Conservation (phyloP, 2,113 vertebrate species). For the Heteronetta atricapilla region DNA sequence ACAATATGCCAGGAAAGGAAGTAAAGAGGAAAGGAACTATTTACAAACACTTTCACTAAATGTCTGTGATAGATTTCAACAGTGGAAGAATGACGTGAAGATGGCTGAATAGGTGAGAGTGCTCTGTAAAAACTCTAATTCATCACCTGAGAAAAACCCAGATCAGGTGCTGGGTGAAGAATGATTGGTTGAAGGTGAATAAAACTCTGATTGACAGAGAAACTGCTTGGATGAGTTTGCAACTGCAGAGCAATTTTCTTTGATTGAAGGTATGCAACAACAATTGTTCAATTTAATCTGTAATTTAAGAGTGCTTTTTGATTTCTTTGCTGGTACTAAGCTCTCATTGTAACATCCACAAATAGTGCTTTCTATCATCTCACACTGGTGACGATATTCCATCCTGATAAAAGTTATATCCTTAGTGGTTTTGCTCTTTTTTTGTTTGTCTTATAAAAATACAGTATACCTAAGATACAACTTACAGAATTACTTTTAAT, state of each 20-base stretch:
- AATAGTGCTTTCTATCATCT: neutral
- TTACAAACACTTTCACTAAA: neutral
- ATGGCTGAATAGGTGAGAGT: neutral
- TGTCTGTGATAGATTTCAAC: neutral
- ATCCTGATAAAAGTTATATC: neutral
- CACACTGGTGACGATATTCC: neutral
- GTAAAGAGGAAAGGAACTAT: neutral
- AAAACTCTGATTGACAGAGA: neutral
- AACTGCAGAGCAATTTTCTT: neutral
- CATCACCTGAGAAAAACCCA: neutral
- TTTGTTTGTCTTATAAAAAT: neutral
- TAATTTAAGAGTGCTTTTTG: neutral
- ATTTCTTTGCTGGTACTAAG: neutral
- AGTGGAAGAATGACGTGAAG: neutral
- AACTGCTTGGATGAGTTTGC: neutral
- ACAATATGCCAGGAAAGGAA: neutral
- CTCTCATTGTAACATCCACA: neutral
- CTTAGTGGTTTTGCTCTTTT: neutral
- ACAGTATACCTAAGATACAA: neutral
- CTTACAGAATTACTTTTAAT: neutral
- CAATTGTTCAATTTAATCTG: neutral
- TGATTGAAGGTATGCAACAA: neutral
- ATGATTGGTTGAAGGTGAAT: neutral
- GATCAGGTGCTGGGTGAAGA: neutral
- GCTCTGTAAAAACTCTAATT: neutral